These are phyloP conservation scores for Capitulum mitella DNA, from an alignment of 2,888 invertebrate genomes.

Conservation along the genomic window DNA sequence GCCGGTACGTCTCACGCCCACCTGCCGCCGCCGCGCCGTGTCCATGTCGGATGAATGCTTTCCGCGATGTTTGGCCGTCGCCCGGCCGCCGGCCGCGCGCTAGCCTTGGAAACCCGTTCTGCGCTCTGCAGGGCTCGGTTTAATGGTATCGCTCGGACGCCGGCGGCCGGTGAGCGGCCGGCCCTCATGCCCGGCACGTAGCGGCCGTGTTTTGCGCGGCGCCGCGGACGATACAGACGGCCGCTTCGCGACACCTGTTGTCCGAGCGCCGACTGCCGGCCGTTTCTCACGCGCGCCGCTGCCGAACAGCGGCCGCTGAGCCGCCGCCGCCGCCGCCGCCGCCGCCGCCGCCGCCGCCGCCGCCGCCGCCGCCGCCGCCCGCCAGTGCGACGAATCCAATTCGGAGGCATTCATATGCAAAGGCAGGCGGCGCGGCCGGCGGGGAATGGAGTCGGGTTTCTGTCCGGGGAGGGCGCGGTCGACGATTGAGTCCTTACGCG, in stretches of 20 bases:
- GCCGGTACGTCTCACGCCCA: too few relatives aligned
- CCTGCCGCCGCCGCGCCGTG: background rate
- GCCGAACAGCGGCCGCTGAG: background rate
- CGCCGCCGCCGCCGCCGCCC: background rate
- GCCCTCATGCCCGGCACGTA: background rate
- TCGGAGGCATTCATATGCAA: background rate
- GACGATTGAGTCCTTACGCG: too few relatives aligned
- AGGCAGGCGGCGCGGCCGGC: background rate
- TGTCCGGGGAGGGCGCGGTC: too few relatives aligned
- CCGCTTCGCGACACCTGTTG: background rate
- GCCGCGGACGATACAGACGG: background rate
- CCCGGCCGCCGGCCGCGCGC: background rate
- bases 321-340: background rate
- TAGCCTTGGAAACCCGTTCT: constrained; percentile 20
- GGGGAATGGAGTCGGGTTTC: too few relatives aligned
- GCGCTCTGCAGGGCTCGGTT: background rate
- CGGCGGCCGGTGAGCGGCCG: background rate
- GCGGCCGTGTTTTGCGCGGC: background rate
- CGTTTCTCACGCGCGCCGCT: background rate
- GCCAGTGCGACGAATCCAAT: background rate
- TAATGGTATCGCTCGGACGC: background rate
- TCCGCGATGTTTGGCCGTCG: background rate
- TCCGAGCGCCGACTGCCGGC: background rate
- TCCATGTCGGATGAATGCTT: background rate
- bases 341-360: background rate